Evolutionary conservation across 2,797 vertebrate species (phyloP), one percentile per base, ranked within the genome.

Genomic region (Pangasius krempfi): DNA sequence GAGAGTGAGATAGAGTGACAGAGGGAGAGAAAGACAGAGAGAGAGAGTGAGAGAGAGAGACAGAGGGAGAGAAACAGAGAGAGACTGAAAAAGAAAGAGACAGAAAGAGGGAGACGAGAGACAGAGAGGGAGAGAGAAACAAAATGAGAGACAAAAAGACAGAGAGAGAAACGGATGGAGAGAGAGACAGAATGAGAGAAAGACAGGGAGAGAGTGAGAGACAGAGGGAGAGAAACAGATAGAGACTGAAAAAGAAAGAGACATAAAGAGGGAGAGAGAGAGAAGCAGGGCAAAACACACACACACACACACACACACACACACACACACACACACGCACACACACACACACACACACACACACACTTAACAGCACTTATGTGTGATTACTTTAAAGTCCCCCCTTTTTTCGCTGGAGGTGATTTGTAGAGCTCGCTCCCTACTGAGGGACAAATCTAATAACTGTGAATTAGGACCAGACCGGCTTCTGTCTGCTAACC

Each of bases 401-500:
- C 16, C 40, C 52, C 25, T 54, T 52, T 72, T 85, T 18, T 7
- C 2, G 44, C 83, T 72, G 66, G 16, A 85, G 84, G 66, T 72
- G 64, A 54, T 72, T 84, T 84, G 54, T 10, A 25, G 30, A 72
- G 27, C 50, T 64, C 14, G 37, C 62, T 85, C 52, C 44, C 50
- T 72, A 85, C 64, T 70, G 66, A 54, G 76, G 76, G 16, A 54
- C 47, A 54, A 79, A 54, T 87, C 66, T 82, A 58, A 87, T 87
- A 87, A 87, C 64, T 82, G 86, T 87, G 86, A 87, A 83, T 87
- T 79, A 56, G 75, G 47, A 78, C 27, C 75, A 52, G 87, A 37
- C 81, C 58, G 44, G 56, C 70, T 84, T 75, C 82, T 88, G 60
- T 76, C 44, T 83, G 40, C 8, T 62, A 10, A 18, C 58, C 87